Percentiles rank a stretch among this genome's conserved stretches.
Conservation (phyloP, 2,113 vertebrate genomes). For the Chaetodon auriga region DNA sequence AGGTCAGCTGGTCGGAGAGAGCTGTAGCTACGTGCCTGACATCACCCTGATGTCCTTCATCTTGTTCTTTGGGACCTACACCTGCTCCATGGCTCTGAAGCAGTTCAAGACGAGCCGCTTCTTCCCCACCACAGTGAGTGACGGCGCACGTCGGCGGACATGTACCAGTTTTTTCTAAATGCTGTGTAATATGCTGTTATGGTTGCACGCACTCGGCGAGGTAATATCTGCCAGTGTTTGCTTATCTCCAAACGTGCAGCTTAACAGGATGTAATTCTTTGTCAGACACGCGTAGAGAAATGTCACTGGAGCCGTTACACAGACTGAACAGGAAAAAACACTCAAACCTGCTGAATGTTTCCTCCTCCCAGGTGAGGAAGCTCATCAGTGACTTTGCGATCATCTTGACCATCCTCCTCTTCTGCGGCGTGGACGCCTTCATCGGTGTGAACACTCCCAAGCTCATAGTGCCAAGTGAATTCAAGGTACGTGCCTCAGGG, state of each 20-base stretch:
- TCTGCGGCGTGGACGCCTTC: constrained; percentile 95
- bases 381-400: constrained; percentile 99
- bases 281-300: background rate
- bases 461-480: constrained; percentile 97
- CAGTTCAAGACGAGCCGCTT: constrained; percentile 98
- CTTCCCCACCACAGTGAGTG: constrained; percentile 95
- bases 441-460: constrained; percentile 97
- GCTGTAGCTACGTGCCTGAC: constrained; percentile 92
- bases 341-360: background rate
- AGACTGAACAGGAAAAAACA: background rate
- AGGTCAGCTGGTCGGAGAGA: constrained; percentile 87
- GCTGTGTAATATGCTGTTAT: background rate
- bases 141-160: too few species aligned
- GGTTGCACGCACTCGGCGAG: background rate
- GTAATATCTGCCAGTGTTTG: background rate
- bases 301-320: background rate
- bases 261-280: background rate
- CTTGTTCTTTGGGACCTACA: constrained; percentile 96
- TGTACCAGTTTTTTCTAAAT: too few species aligned
- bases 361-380: constrained; percentile 90
- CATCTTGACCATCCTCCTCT: constrained; percentile 95
- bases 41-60: constrained; percentile 99
- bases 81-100: constrained; percentile 96
- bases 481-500: constrained; percentile 87
- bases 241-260: background rate